Conservation (phyloP, 2,888 invertebrate genomes). For the Acanthosepion esculentum region DNA sequence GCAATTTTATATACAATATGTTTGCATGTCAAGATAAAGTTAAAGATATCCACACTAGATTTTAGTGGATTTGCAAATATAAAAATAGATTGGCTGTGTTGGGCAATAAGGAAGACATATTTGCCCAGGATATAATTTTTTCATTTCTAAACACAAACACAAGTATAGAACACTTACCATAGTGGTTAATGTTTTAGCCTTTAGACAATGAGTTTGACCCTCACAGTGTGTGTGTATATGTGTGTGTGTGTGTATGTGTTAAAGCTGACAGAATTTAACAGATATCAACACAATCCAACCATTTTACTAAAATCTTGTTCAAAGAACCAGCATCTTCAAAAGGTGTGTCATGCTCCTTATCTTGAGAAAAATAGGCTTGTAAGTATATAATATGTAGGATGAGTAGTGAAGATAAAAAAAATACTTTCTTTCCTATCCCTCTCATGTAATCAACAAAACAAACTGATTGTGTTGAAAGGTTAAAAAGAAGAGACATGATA, state of each 20-base stretch:
- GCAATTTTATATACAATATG: neutral
- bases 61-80: neutral
- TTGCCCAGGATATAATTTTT: neutral
- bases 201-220: neutral
- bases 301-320: neutral
- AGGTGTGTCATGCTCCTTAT: neutral
- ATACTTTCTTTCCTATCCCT: neutral
- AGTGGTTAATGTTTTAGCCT: neutral
- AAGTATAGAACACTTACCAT: neutral
- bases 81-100: conserved; percentile 18
- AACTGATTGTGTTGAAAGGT: neutral
- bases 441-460: neutral
- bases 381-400: neutral
- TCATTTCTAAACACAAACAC: neutral
- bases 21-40: neutral
- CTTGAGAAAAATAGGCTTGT: neutral
- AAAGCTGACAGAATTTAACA: neutral
- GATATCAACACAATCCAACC: neutral
- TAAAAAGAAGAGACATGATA: neutral
- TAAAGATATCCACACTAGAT: neutral
- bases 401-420: neutral
- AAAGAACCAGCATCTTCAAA: neutral
- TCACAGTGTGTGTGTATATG: neutral
- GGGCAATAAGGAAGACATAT: neutral
- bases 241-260: neutral